phyloP scores from a whole-genome alignment of 2,888 invertebrate genomes.

The Harpalus rufipes region DNA sequence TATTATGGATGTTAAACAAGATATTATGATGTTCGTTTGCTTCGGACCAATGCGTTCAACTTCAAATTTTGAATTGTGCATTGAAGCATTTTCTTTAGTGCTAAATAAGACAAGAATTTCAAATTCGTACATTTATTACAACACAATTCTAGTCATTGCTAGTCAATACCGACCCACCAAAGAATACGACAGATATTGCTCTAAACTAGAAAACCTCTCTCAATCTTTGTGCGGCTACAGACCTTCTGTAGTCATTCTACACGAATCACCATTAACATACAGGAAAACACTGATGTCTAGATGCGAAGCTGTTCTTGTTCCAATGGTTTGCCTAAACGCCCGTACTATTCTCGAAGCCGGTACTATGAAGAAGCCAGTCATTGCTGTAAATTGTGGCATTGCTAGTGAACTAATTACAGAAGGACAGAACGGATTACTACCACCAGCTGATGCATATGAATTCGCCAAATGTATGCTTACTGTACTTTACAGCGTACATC shows the following conservation, averaged over 20 bases:
- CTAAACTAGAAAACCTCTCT: neutral
- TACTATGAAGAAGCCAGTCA: conserved; percentile 9
- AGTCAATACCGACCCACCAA: conserved; percentile 3
- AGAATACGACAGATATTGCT: neutral
- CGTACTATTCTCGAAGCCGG: conserved; percentile 9
- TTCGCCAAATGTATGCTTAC: conserved; percentile 10
- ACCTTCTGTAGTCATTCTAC: neutral
- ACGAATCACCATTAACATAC: neutral
- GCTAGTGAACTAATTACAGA: conserved; percentile 4
- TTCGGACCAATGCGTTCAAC: conserved; percentile 2
- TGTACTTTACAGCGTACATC: conserved; percentile 1
- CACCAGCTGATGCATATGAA: neutral
- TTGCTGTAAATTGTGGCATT: neutral
- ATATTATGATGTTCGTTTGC: neutral
- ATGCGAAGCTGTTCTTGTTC: neutral
- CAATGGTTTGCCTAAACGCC: conserved; percentile 1
- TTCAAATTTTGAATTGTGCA: conserved; percentile 15
- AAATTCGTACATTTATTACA: neutral
- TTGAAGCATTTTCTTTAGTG: neutral
- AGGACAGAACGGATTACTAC: conserved; percentile 1
- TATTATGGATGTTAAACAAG: neutral
- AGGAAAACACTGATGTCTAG: conserved; percentile 3
- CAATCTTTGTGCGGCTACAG: neutral
- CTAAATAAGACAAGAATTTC: neutral
- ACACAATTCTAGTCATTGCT: conserved; percentile 16